phyloP scores from a whole-genome alignment of 1,140 invertebrate genomes.

The Pseudoatta argentina region DNA sequence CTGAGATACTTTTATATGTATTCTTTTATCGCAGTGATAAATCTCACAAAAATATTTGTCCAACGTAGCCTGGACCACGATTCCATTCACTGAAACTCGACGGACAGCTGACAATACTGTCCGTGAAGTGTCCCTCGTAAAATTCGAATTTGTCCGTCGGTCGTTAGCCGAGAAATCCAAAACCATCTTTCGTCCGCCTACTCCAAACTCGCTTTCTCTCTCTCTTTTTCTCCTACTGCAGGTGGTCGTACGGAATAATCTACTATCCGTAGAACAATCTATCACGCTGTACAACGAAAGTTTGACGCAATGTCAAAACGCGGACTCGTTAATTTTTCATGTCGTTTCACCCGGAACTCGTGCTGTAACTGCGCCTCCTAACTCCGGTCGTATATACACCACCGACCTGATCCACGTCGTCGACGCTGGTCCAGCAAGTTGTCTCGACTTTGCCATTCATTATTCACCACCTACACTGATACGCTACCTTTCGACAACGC shows the following conservation, averaged over 20 bases:
- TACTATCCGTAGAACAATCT: slow-evolving; percentile 74
- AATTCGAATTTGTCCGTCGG: slow-evolving; percentile 70
- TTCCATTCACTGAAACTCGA: slow-evolving; percentile 35
- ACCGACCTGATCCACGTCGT: slow-evolving; percentile 62
- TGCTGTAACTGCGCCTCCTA: slow-evolving; percentile 64
- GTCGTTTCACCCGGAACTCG: slow-evolving; percentile 73
- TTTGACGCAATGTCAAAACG: slow-evolving; percentile 81
- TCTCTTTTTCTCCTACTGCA: not conserved
- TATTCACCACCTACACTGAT: slow-evolving; percentile 79
- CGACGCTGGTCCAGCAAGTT: slow-evolving; percentile 77
- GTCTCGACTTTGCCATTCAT: slow-evolving; percentile 80
- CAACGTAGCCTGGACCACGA: slow-evolving; percentile 2
- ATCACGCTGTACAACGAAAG: slow-evolving; percentile 78
- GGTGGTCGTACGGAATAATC: slow-evolving; percentile 62
- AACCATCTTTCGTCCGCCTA: slow-evolving; percentile 58
- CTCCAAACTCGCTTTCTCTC: not conserved
- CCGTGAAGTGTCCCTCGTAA: slow-evolving; percentile 69
- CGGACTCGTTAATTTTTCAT: slow-evolving; percentile 82
- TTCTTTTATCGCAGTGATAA: slow-evolving; percentile 45
- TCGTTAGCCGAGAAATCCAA: slow-evolving; percentile 71
- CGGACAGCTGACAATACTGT: slow-evolving; percentile 44
- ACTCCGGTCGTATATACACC: slow-evolving; percentile 48
- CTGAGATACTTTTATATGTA: slow-evolving; percentile 40
- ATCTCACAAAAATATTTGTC: slow-evolving; percentile 41
- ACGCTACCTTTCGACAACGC: slow-evolving; percentile 72